phyloP scores from a whole-genome alignment of 1,140 invertebrate genomes.

The Halesus radiatus region DNA sequence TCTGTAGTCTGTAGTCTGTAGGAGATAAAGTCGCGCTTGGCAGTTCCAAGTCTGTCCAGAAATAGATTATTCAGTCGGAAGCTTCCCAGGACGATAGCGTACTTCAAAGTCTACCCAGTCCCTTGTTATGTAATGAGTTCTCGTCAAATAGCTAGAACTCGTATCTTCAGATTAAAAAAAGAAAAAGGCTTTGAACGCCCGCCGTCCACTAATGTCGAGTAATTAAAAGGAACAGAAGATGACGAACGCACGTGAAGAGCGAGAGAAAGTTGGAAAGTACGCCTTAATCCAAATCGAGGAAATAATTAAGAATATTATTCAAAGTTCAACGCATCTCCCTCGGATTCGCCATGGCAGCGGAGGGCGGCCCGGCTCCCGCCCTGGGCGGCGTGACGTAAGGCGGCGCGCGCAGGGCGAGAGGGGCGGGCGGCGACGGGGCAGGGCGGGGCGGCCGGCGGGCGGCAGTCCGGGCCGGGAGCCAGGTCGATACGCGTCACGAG shows the following conservation, averaged over 20 bases:
- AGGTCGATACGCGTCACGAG: constrained; percentile 44
- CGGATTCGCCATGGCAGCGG: constrained; percentile 3
- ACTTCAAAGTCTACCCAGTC: too few species aligned
- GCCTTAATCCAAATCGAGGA: constrained; percentile 7
- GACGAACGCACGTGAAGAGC: not conserved
- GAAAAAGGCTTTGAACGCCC: too few species aligned
- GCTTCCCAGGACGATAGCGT: too few species aligned
- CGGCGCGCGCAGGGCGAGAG: constrained; percentile 38
- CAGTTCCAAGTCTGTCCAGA: too few species aligned
- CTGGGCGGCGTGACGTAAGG: constrained; percentile 28
- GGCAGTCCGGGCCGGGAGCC: constrained; percentile 38
- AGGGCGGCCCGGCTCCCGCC: not conserved
- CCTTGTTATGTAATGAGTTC: too few species aligned
- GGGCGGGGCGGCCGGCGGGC: constrained; percentile 30
- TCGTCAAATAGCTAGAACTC: too few species aligned
- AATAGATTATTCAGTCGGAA: too few species aligned
- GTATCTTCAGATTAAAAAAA: too few species aligned
- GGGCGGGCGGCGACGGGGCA: not conserved
- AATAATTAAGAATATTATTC: constrained; percentile 38
- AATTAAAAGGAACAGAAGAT: not conserved
- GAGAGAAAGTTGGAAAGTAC: not conserved
- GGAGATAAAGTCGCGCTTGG: too few species aligned
- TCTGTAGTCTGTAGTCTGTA: too few species aligned
- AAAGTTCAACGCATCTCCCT: constrained; percentile 34
- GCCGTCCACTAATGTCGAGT: not conserved